These are phyloP conservation scores for Calliopsis andreniformis DNA, from an alignment of 1,140 invertebrate species.

Conservation along the genomic window DNA sequence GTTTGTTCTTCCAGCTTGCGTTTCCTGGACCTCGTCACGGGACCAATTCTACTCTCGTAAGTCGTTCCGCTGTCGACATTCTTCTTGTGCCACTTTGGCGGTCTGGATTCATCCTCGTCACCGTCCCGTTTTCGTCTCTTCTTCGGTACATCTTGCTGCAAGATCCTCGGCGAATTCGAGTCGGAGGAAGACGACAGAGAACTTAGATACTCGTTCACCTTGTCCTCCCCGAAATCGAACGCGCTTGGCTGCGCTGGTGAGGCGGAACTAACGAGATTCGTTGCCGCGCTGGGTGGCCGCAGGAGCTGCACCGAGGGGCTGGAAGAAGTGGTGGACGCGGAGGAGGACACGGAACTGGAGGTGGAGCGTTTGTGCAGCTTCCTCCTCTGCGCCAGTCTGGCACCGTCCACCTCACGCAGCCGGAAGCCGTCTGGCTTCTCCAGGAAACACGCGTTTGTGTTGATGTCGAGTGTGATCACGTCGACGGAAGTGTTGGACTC, in stretches of 20 bases:
- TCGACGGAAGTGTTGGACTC: conserved; percentile 46
- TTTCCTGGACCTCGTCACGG: conserved; percentile 72
- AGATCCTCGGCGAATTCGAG: conserved; percentile 69
- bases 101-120: neutral
- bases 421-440: conserved; percentile 83
- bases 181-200: conserved; percentile 80
- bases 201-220: conserved; percentile 82
- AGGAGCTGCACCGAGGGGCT: conserved; percentile 62
- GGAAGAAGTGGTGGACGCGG: conserved; percentile 75
- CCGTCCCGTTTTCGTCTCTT: conserved; percentile 50
- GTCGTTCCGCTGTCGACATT: neutral
- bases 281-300: conserved; percentile 60
- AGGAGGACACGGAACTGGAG: conserved; percentile 79
- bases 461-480: neutral
- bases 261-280: conserved; percentile 55
- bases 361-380: conserved; percentile 85
- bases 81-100: conserved; percentile 32
- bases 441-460: neutral
- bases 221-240: conserved; percentile 82
- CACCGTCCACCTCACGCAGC: conserved; percentile 84
- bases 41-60: conserved; percentile 53
- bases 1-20: conserved; percentile 68
- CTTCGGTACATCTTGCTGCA: conserved; percentile 10
- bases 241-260: conserved; percentile 71
- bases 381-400: conserved; percentile 87